Conservation (phyloP, 2,113 vertebrate species). For the Fukomys damarensis region DNA sequence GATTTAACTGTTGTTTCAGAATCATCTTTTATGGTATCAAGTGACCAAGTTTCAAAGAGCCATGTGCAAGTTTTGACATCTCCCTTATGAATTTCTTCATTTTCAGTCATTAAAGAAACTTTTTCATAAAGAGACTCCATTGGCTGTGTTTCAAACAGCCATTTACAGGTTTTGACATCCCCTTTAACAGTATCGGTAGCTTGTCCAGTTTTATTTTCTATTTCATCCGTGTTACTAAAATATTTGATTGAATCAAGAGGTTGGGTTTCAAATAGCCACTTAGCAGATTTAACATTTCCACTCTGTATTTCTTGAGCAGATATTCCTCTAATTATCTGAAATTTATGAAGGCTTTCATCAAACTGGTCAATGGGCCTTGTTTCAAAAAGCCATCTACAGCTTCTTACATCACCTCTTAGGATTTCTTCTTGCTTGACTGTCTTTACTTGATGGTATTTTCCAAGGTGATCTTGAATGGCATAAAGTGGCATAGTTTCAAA, state of each 20-base stretch:
- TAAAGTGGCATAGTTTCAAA: conserved; percentile 93
- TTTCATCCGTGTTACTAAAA: conserved; percentile 90
- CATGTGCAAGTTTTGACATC: conserved; percentile 94
- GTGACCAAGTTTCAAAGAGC: conserved; percentile 94
- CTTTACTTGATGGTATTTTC: conserved; percentile 93
- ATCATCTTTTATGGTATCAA: conserved; percentile 90
- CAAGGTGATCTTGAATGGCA: conserved; percentile 93
- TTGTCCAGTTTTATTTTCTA: conserved; percentile 83
- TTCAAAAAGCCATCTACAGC: conserved; percentile 96
- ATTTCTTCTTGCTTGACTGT: conserved; percentile 94
- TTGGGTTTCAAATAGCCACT: conserved; percentile 97
- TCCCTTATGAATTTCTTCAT: conserved; percentile 89
- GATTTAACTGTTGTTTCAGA: conserved; percentile 86
- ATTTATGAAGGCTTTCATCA: conserved; percentile 91
- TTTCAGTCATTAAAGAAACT: conserved; percentile 81
- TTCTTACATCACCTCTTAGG: conserved; percentile 93
- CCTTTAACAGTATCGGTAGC: conserved; percentile 89
- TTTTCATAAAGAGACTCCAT: conserved; percentile 94
- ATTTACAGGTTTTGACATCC: conserved; percentile 94
- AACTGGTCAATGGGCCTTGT: conserved; percentile 94
- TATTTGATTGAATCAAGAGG: conserved; percentile 94
- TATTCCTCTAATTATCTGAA: conserved; percentile 94
- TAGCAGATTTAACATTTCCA: conserved; percentile 95
- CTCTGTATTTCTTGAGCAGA: conserved; percentile 93
- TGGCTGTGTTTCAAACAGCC: conserved; percentile 96